Base-by-base conservation (phyloP, 2,113 vertebrate species). In the Jaculus jaculus region DNA sequence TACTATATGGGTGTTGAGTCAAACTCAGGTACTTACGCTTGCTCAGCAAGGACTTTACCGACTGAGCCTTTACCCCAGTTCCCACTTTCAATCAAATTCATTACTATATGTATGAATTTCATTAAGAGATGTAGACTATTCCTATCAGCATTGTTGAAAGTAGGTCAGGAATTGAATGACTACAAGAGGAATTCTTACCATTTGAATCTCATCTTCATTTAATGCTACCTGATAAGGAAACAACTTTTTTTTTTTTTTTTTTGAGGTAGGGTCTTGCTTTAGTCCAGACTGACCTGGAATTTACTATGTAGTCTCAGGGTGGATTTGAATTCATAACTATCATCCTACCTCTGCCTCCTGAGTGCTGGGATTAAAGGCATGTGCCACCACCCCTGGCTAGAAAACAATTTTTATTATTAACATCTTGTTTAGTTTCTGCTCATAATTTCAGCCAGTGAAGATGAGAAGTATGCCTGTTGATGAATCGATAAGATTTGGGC, bases 71-170 rank as follows among this genome's bases (percentile, higher is more conserved):
- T 2, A 15, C 54, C 54, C 54, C 54, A 54, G 42, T 8, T 8
- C 42, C 42, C 17, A 82, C 94, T 93, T 91, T 91, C 26, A 87
- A 17, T 61, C 21, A 84, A 61, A 65, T n/a, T n/a, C n/a, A n/a
- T n/a, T 71, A 66, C 37, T 87, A 74, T 73, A 34, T 84, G 5
- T 69, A 32, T 89, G 84, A 58, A 86, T 73, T 94, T 42, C 93
- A 0, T 84, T 32, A 11, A 78, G 21, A 95, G 65, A 58, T 65
- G 58, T 87, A 77, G 58, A 60, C 87, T 81, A 42, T 90, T 85
- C 26, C 18, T 86, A 28, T n/a, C 42, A 89, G 7, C 37, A 39
- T 86, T 85, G 30, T 80, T 94, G 61, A 89, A 92, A 89, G 58
- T 26, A 68, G 60, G 18, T 39, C 30, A 77, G 34, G 5, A 72